Base-by-base conservation (phyloP, 2,888 invertebrate genomes). In the Limenitis arthemis region DNA sequence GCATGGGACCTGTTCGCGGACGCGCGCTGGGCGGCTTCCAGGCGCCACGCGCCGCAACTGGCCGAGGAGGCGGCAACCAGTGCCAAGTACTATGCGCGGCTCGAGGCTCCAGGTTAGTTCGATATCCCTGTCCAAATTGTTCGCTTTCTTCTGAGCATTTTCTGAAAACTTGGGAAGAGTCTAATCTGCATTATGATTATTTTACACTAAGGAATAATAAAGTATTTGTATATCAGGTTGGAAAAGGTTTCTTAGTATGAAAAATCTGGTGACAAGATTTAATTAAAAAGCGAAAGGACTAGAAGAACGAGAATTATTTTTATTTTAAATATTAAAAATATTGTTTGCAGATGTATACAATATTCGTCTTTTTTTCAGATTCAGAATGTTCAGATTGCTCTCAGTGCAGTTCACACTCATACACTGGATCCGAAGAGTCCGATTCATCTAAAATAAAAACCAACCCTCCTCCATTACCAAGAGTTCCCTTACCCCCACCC, bases 1-100 rank as follows among this genome's bases (percentile, higher is more conserved):
- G 94, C 95, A 68, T 93, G 94, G 74, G 96, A 97, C 79, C 87
- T 96, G 54, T 96, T 94, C 71, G 91, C 92, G 90, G 95, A 96
- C 80, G 88, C 94, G 50, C 91, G 91, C 68, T 92, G 92, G 79
- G 89, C 91, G 39, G 93, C 94, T n/a, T 82, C 88, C 47, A 79
- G 88, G 34, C 85, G 89, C 51, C 87, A 88, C 2, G 89, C 89
- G 61, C 73, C 83, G 1, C 88, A 89, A 58, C 89, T 94, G 70
- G 91, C 92, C 0, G 86, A 83, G 4, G 93, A 93, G 57, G 93
- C 94, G 4, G 88, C 90, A 61, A 87, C 89, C 34, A 91, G 93
- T 65, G 94, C 94, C 5, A 85, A 88, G 0, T 63, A 66, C 44
- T 68, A 71, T 60, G 68, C 60, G 11, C 12, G 44, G 28, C n/a